Conservation (phyloP, 2,113 vertebrate species). For the Grallaria varia region DNA sequence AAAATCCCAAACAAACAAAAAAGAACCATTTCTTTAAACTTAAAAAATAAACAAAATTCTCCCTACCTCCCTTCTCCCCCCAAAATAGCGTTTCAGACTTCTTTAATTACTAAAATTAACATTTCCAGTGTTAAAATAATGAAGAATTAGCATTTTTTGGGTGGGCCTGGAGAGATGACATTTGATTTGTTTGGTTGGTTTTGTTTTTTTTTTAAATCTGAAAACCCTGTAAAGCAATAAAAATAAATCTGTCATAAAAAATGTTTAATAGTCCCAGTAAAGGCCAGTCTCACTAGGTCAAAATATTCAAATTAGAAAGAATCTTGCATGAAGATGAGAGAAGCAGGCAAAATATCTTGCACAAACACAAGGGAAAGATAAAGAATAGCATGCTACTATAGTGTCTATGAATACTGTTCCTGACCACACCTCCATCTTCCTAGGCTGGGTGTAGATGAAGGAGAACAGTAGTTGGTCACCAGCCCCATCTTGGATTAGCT, state of each 20-base stretch:
- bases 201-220: background rate
- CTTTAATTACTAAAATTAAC: background rate
- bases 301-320: background rate
- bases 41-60: background rate
- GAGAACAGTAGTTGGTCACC: background rate
- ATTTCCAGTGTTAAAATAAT: background rate
- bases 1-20: background rate
- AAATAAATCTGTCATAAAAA: background rate
- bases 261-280: background rate
- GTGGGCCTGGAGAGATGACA: background rate
- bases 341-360: background rate
- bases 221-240: background rate
- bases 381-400: background rate
- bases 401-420: background rate
- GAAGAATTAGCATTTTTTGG: background rate
- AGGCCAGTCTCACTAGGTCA: background rate
- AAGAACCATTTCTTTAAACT: background rate
- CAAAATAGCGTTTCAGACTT: background rate
- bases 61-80: accelerated
- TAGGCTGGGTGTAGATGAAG: background rate
- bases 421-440: background rate
- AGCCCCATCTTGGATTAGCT: background rate
- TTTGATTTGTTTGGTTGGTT: background rate
- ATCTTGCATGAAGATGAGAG: background rate
- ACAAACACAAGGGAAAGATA: background rate